Evolutionary conservation across 2,113 vertebrate species (phyloP).

Genomic region (Struthio camelus): DNA sequence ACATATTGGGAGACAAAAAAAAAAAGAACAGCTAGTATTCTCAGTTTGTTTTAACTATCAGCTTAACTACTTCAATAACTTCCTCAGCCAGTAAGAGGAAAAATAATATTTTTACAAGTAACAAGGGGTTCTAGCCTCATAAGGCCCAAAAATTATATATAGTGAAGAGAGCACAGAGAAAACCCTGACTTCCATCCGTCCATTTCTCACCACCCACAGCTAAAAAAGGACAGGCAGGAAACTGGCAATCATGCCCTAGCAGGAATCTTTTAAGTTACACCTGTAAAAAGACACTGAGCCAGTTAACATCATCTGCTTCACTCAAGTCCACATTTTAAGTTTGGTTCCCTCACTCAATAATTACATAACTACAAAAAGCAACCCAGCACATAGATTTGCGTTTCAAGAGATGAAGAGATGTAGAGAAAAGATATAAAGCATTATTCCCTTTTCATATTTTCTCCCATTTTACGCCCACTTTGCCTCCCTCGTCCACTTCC

Average conservation of each 20-base stretch:
- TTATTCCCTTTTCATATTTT: background rate
- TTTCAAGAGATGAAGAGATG: background rate
- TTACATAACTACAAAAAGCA: background rate
- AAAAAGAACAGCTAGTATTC: background rate
- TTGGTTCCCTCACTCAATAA: background rate
- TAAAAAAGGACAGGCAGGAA: background rate
- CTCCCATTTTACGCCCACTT: background rate
- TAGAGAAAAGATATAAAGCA: accelerated
- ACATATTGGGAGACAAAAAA: background rate
- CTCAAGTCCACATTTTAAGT: background rate
- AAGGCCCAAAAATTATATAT: background rate
- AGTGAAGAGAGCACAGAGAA: background rate
- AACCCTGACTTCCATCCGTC: too few relatives aligned
- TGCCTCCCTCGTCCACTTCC: background rate
- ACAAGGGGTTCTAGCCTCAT: background rate
- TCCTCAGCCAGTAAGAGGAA: accelerated
- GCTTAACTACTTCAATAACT: background rate
- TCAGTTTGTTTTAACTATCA: background rate
- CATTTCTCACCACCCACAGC: background rate
- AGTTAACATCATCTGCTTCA: too few relatives aligned
- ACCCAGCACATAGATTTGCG: accelerated
- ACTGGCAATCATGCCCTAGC: accelerated
- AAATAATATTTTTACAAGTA: background rate
- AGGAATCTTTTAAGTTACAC: too few relatives aligned
- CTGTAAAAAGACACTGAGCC: accelerated